phyloP scores from a whole-genome alignment of 1,140 invertebrate species.

The Arctopsyche grandis region DNA sequence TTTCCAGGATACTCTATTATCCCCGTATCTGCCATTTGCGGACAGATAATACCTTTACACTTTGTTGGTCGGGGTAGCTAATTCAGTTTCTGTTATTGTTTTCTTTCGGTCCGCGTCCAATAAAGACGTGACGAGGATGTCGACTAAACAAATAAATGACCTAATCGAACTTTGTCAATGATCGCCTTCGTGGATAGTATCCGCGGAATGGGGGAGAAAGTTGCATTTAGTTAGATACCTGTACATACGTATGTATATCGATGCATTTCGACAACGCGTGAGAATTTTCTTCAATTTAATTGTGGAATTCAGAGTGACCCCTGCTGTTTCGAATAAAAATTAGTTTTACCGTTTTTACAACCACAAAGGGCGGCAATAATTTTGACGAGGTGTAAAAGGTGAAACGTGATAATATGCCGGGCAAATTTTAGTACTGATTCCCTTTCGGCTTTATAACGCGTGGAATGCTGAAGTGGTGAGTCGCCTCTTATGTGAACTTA shows the following conservation, averaged over 20 bases:
- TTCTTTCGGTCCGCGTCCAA: slow-evolving; percentile 20
- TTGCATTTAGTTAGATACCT: not conserved
- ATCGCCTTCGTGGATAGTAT: not conserved
- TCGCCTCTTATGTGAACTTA: not conserved
- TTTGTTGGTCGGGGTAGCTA: slow-evolving; percentile 5
- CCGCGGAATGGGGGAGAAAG: not conserved
- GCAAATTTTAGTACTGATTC: slow-evolving; percentile 17
- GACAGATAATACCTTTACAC: slow-evolving; percentile 22
- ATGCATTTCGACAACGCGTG: not conserved
- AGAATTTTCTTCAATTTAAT: not conserved
- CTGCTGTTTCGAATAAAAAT: not conserved
- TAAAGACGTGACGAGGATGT: slow-evolving; percentile 26
- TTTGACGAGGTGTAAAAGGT: slow-evolving; percentile 13
- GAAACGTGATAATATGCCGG: slow-evolving; percentile 36
- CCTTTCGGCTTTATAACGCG: slow-evolving; percentile 6
- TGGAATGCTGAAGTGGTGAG: slow-evolving; percentile 26
- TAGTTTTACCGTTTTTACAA: not conserved
- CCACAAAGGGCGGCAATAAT: slow-evolving; percentile 30
- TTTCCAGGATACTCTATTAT: slow-evolving; percentile 40
- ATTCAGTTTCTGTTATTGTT: slow-evolving; percentile 34
- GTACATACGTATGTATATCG: not conserved
- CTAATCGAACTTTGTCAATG: slow-evolving; percentile 30
- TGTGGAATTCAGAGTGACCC: not conserved
- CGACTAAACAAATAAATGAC: slow-evolving; percentile 27
- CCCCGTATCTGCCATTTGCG: slow-evolving; percentile 29